Percentiles rank a stretch among this genome's conserved stretches.
Conservation (phyloP, 2,888 invertebrate genomes). For the Hermaeophaga mercurialis region DNA sequence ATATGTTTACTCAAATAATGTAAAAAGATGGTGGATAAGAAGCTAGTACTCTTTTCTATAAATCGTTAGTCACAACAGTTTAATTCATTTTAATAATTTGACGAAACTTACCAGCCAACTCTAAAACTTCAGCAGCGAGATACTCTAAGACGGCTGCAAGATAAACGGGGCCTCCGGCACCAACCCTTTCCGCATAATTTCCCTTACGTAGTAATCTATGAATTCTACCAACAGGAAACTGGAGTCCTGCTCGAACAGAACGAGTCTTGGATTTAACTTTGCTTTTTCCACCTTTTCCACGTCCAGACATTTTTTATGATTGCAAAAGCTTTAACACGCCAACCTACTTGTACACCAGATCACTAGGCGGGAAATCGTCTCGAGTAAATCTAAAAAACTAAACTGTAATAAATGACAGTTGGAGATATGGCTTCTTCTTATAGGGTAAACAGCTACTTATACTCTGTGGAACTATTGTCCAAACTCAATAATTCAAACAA, state of each 20-base stretch:
- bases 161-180: conserved; percentile 63
- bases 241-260: conserved; percentile 64
- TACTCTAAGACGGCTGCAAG: conserved; percentile 69
- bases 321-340: too few species aligned
- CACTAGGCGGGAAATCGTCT: too few species aligned
- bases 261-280: conserved; percentile 59
- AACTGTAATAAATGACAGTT: too few species aligned
- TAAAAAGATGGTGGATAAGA: neutral
- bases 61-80: neutral
- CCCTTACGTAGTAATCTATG: conserved; percentile 66
- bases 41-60: neutral
- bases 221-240: conserved; percentile 66
- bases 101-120: conserved; percentile 61
- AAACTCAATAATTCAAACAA: too few species aligned
- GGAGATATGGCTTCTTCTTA: too few species aligned
- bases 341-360: too few species aligned
- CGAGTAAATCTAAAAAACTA: too few species aligned
- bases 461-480: too few species aligned
- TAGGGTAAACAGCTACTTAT: too few species aligned
- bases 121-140: conserved; percentile 71
- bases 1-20: neutral
- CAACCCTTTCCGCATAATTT: conserved; percentile 66
- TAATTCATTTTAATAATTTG: neutral
- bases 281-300: conserved; percentile 57
- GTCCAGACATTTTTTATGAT: conserved; percentile 55